phyloP scores from a whole-genome alignment of 2,888 invertebrate genomes.

The Trissoscelio sp. region DNA sequence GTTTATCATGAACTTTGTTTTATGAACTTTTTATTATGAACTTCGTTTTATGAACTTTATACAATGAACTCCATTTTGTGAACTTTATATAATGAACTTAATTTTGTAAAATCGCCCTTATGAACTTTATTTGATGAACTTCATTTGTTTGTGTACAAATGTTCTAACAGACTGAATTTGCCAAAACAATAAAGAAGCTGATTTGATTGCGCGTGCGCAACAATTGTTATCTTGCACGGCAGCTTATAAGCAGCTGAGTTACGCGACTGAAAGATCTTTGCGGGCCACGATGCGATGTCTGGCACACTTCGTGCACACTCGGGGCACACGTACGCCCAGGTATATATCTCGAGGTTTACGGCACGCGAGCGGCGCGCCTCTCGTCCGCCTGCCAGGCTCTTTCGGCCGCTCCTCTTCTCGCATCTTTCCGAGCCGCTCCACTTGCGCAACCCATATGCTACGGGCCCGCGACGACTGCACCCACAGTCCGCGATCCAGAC shows the following conservation, averaged over 20 bases:
- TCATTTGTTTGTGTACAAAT: too few relatives aligned
- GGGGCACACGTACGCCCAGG: slow-evolving; percentile 81
- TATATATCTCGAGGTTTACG: slow-evolving; percentile 83
- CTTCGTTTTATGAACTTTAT: too few relatives aligned
- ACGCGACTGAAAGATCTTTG: slow-evolving; percentile 63
- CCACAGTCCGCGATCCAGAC: slow-evolving; percentile 35
- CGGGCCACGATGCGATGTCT: slow-evolving; percentile 75
- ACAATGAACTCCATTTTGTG: too few relatives aligned
- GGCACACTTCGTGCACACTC: slow-evolving; percentile 83
- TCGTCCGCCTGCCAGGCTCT: slow-evolving; percentile 59
- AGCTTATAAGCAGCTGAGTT: slow-evolving; percentile 65
- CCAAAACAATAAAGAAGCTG: too few relatives aligned
- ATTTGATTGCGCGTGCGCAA: slow-evolving; percentile 36
- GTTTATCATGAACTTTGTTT: too few relatives aligned
- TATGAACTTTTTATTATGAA: too few relatives aligned
- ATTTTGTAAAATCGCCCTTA: too few relatives aligned
- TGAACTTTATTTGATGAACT: too few relatives aligned
- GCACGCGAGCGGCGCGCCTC: slow-evolving; percentile 80
- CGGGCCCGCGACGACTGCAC: slow-evolving; percentile 54
- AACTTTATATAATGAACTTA: too few relatives aligned
- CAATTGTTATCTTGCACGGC: slow-evolving; percentile 50
- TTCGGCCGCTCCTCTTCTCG: slow-evolving; percentile 72
- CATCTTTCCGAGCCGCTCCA: slow-evolving; percentile 68
- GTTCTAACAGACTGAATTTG: too few relatives aligned
- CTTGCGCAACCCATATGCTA: slow-evolving; percentile 62